phyloP scores from a whole-genome alignment of 2,113 vertebrate species.

The Oreochromis aureus region DNA sequence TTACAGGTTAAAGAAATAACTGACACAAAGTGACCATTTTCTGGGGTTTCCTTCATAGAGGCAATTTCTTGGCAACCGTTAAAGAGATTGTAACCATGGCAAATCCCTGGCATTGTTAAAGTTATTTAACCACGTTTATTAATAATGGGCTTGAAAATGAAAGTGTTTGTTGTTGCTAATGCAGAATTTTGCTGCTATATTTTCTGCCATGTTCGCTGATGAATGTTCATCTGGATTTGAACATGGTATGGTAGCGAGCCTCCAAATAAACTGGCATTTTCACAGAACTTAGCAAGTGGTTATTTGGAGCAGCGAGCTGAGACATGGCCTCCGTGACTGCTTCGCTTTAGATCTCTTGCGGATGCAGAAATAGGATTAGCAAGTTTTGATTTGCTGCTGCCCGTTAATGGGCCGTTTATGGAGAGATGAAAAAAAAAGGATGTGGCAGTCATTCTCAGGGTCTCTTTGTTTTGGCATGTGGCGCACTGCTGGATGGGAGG shows the following conservation, averaged over 20 bases:
- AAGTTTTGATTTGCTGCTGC: conserved; percentile 51
- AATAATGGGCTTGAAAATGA: background rate
- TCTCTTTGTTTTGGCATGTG: conserved; percentile 67
- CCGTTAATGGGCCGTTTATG: conserved; percentile 44
- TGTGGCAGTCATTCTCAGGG: conserved; percentile 54
- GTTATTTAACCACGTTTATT: background rate
- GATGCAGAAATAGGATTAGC: conserved; percentile 44
- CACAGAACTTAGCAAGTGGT: background rate
- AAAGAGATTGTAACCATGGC: background rate
- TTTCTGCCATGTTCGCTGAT: background rate
- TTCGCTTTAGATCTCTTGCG: conserved; percentile 21
- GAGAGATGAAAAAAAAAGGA: conserved; percentile 50
- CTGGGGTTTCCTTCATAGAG: background rate
- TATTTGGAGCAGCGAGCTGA: background rate
- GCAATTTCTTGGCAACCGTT: background rate
- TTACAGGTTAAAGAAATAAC: background rate
- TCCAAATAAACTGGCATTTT: background rate
- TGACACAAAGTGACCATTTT: background rate
- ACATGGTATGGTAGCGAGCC: background rate
- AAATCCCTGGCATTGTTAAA: background rate
- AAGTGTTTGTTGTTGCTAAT: background rate
- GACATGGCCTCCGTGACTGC: background rate
- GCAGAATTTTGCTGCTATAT: background rate
- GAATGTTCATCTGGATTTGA: background rate
- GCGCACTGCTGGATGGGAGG: conserved; percentile 53